phyloP scores from a whole-genome alignment of 2,888 invertebrate species.

The Tupiocoris notatus region DNA sequence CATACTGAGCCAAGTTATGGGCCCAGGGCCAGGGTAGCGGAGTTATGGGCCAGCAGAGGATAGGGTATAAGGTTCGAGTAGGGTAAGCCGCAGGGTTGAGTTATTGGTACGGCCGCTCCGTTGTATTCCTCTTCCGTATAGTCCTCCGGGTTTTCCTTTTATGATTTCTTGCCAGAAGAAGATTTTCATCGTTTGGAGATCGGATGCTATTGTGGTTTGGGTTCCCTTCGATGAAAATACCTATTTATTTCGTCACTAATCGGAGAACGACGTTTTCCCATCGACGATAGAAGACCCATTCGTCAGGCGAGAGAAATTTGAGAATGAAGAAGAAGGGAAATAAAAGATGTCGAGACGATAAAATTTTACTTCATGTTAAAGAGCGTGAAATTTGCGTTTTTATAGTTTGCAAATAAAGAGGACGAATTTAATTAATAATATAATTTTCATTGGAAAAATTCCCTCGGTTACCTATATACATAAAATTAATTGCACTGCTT shows the following conservation, averaged over 20 bases:
- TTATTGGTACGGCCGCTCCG: background rate
- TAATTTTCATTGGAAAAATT: too few species aligned
- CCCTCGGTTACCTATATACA: too few species aligned
- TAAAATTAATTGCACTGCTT: too few species aligned
- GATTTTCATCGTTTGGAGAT: background rate
- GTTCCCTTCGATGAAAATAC: background rate
- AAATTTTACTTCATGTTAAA: too few species aligned
- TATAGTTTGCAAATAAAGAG: too few species aligned
- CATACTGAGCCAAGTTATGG: background rate
- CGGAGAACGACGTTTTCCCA: background rate
- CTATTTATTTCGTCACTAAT: background rate
- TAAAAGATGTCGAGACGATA: too few species aligned
- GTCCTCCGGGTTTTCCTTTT: background rate
- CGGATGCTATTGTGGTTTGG: background rate
- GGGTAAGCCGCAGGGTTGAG: background rate
- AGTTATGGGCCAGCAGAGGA: too few species aligned
- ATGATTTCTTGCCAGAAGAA: background rate
- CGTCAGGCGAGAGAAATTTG: too few species aligned
- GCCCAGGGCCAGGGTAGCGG: background rate
- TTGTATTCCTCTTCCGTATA: background rate
- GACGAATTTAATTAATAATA: too few species aligned
- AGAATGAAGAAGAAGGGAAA: too few species aligned
- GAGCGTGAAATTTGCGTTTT: too few species aligned
- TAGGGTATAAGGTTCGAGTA: background rate
- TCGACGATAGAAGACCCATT: too few species aligned